A percentile compares a stretch with the other conserved stretches of the same genome.
These are phyloP conservation scores for Pseudeuparius sepicola DNA, from an alignment of 2,888 invertebrate species.

Conservation along the genomic window DNA sequence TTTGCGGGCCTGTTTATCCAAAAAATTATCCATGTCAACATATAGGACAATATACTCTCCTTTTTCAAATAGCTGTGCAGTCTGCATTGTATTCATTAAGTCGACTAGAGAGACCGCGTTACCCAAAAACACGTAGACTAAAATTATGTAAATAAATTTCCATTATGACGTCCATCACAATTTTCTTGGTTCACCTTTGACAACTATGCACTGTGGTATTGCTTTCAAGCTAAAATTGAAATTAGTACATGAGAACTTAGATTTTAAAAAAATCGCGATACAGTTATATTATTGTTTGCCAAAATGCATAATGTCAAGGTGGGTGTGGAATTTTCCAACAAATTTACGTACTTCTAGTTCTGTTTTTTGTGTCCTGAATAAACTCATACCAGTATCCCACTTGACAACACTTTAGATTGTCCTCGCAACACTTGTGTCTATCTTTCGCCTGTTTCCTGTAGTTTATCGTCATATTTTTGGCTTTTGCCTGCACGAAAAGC, in stretches of 20 bases:
- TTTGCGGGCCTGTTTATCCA: conserved; percentile 60
- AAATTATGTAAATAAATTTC: too few relatives aligned
- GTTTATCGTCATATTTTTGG: conserved; percentile 75
- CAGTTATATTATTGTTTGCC: too few relatives aligned
- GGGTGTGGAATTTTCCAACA: too few relatives aligned
- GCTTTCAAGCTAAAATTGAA: neutral
- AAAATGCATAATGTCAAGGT: too few relatives aligned
- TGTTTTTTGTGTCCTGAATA: conserved; percentile 75
- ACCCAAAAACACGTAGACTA: conserved; percentile 93
- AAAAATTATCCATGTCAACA: conserved; percentile 86
- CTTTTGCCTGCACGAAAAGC: conserved; percentile 63
- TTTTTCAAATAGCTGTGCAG: conserved; percentile 73
- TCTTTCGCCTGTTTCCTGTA: conserved; percentile 63
- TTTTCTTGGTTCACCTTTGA: too few relatives aligned
- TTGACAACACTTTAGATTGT: conserved; percentile 64
- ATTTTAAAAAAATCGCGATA: too few relatives aligned
- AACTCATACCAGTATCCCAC: conserved; percentile 75
- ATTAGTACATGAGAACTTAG: conserved; percentile 1
- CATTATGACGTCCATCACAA: too few relatives aligned
- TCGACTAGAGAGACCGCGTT: conserved; percentile 76
- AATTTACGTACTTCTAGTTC: conserved; percentile 69
- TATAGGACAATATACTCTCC: conserved; percentile 95
- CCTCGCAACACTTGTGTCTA: conserved; percentile 66
- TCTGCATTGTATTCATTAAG: conserved; percentile 88
- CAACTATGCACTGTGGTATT: too few relatives aligned